Conservation (phyloP, 1,140 invertebrate genomes). For the Lepidurus couesii region DNA sequence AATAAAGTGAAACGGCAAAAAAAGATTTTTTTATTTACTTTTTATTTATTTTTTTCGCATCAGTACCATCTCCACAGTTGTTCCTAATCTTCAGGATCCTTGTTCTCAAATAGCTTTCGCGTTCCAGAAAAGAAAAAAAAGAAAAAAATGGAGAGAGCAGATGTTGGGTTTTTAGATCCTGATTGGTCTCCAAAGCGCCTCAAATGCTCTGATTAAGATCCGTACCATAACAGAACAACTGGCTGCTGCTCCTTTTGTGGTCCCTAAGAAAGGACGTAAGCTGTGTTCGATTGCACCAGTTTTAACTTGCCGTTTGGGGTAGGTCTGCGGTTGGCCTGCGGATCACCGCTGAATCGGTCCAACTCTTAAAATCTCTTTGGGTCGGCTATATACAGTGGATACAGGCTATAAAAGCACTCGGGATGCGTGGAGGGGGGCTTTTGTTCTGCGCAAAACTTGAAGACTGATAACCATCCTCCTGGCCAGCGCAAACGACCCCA, state of each 20-base stretch:
- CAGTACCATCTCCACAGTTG: too few relatives aligned
- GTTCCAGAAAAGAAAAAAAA: too few relatives aligned
- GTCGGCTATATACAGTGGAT: too few relatives aligned
- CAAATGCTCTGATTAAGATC: conserved; percentile 6
- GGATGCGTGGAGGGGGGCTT: not conserved
- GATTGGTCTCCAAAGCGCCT: not conserved
- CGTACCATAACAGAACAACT: not conserved
- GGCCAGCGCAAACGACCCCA: not conserved
- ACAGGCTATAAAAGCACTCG: too few relatives aligned
- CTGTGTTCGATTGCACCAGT: not conserved
- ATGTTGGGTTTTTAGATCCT: too few relatives aligned
- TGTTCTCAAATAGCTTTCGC: too few relatives aligned
- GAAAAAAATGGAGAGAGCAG: too few relatives aligned
- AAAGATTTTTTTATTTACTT: too few relatives aligned
- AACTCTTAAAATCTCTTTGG: not conserved
- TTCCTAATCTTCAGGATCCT: too few relatives aligned
- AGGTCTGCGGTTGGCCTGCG: not conserved
- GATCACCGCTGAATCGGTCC: not conserved
- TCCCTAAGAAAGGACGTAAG: not conserved
- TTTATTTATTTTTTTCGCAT: too few relatives aligned
- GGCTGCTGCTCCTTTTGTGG: not conserved
- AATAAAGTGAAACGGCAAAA: not conserved
- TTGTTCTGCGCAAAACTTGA: not conserved
- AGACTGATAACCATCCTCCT: not conserved
- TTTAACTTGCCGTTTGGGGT: not conserved